Base-by-base conservation (phyloP, 2,888 invertebrate genomes). In the Nipponacmea schrenckii region DNA sequence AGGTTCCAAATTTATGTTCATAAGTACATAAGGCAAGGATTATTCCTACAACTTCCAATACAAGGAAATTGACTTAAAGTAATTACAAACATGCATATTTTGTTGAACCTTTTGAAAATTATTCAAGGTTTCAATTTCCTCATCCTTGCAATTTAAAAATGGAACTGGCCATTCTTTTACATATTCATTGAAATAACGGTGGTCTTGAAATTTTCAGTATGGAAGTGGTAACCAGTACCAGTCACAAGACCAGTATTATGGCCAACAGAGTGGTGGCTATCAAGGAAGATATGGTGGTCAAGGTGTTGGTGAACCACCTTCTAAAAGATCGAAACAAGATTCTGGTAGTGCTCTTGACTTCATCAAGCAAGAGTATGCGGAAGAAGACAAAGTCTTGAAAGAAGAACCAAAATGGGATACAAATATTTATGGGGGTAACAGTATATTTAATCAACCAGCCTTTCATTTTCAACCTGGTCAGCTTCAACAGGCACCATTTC, bases 291-390 rank as follows among this genome's bases (percentile, higher is more conserved):
- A 64, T n/a, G 46, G 65, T 62, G 39, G 39, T 39, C 39, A 39
- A 39, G 39, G 39, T 39, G 39, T 39, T 39, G 56, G 12, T 20
- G 83, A 82, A 68, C 82, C 83, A 20, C 69, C 81, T 64, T 77
- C 79, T 65, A 85, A 85, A 72, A 74, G 84, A 64, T 74, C 68
- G 8, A 75, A 82, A 66, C 79, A 76, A 72, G 83, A 83, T 66
- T 75, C 78, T 15, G 74, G 77, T 27, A 85, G 85, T 76, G 87
- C 84, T 45, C 80, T 87, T 20, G 87, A 86, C 70, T 82, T 86
- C 69, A 81, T 87, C 20, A 86, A 87, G 72, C 85, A 86, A 73
- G 85, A 87, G 73, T 86, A 86, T 74, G 83, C 81, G 10, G 83
- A 82, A 64, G 82, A 80, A 39, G 62, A 67, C 17, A 70, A 71